A percentile compares a stretch with the other conserved stretches of the same genome.
Evolutionary conservation across 1,140 invertebrate species (phyloP).

Genomic region (Forficula auricularia): DNA sequence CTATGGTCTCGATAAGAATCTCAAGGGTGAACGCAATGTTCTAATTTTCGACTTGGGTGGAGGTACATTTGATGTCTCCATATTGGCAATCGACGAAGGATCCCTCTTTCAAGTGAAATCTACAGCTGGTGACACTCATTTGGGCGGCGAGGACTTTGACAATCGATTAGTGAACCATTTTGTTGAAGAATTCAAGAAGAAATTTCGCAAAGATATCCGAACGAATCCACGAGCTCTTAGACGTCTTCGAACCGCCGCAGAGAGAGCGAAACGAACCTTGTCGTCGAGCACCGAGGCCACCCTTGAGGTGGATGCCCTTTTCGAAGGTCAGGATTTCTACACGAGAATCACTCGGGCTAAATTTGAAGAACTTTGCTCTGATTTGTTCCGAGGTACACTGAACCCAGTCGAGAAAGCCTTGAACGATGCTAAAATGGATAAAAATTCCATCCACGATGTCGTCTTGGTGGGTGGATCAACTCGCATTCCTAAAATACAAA

Average conservation of each 20-base stretch:
- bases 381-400: slow-evolving; percentile 38
- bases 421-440: slow-evolving; percentile 54
- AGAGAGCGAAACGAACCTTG: slow-evolving; percentile 37
- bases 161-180: slow-evolving; percentile 67
- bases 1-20: slow-evolving; percentile 68
- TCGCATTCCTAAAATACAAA: slow-evolving; percentile 45
- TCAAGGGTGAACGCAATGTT: slow-evolving; percentile 56
- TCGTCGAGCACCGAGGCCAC: slow-evolving; percentile 37
- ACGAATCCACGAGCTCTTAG: slow-evolving; percentile 32
- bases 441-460: slow-evolving; percentile 51
- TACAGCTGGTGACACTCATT: slow-evolving; percentile 56
- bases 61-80: slow-evolving; percentile 70
- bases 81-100: slow-evolving; percentile 71
- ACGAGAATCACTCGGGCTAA: slow-evolving; percentile 38
- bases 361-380: slow-evolving; percentile 43
- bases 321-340: slow-evolving; percentile 40
- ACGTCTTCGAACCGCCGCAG: slow-evolving; percentile 44
- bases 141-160: slow-evolving; percentile 68
- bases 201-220: slow-evolving; percentile 31
- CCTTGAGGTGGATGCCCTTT: slow-evolving; percentile 36
- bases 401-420: slow-evolving; percentile 48
- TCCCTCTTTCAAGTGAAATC: slow-evolving; percentile 60
- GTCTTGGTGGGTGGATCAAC: slow-evolving; percentile 66
- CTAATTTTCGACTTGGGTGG: slow-evolving; percentile 58
- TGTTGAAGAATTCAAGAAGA: slow-evolving; percentile 36